A percentile compares a stretch with the other conserved stretches of the same genome.
Conservation (phyloP, 2,113 vertebrate species). For the Nymphicus hollandicus region DNA sequence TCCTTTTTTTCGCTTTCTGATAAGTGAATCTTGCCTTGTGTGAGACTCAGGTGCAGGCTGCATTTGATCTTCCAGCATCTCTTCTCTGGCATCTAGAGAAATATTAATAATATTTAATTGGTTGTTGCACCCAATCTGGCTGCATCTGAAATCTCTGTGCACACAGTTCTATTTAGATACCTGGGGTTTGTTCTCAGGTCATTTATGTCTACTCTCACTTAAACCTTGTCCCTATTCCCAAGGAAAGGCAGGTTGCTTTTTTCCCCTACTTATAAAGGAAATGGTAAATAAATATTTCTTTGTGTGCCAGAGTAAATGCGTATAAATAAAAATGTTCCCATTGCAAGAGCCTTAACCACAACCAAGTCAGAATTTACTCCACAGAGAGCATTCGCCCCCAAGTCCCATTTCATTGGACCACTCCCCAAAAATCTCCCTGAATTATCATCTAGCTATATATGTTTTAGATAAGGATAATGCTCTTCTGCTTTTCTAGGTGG, state of each 20-base stretch:
- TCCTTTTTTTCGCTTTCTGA: background rate
- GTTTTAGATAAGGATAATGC: background rate
- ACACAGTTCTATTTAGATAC: background rate
- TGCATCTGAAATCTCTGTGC: background rate
- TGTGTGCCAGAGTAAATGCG: fast-evolving
- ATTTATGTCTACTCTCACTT: background rate
- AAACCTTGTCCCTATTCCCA: background rate
- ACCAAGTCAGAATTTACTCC: background rate
- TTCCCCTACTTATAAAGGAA: background rate
- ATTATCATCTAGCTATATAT: background rate
- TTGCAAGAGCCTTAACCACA: background rate
- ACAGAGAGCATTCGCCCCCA: fast-evolving
- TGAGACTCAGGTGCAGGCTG: fast-evolving
- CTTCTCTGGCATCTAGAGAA: background rate
- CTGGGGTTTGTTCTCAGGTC: background rate
- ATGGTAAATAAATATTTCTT: background rate
- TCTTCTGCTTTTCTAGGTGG: too few relatives aligned
- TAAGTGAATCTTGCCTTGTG: background rate
- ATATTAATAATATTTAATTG: too few relatives aligned
- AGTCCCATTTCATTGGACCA: background rate
- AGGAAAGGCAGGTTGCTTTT: background rate
- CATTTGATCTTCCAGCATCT: fast-evolving
- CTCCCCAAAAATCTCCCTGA: background rate
- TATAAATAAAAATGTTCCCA: background rate
- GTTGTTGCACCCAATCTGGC: fast-evolving